Evolutionary conservation across 2,113 vertebrate species (phyloP).

Genomic region (Chaenocephalus aceratus): DNA sequence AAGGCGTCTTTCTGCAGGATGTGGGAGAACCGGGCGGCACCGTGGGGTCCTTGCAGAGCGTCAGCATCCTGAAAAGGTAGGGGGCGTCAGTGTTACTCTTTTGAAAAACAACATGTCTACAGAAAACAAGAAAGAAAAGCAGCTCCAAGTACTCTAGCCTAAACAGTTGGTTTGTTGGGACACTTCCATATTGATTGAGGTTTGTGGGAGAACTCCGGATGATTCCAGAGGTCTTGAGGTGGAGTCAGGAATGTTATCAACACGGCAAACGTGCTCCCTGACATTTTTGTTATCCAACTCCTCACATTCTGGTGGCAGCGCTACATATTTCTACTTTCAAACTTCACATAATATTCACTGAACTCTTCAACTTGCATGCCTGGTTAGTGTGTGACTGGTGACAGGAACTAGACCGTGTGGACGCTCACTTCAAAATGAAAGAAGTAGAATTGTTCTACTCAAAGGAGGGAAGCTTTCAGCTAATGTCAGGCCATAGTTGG

Average conservation of each 20-base stretch:
- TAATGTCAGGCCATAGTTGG: too few relatives aligned
- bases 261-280: background rate
- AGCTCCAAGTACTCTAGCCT: background rate
- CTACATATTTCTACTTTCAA: background rate
- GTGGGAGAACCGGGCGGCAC: constrained; percentile 90
- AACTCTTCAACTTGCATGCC: background rate
- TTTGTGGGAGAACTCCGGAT: background rate
- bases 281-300: background rate
- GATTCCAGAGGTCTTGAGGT: background rate
- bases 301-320: background rate
- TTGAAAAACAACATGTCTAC: background rate
- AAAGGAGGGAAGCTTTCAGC: too few relatives aligned
- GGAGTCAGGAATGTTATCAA: background rate
- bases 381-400: too few relatives aligned
- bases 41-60: constrained; percentile 84
- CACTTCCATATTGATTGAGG: background rate
- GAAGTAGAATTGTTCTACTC: too few relatives aligned
- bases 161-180: background rate
- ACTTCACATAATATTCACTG: background rate
- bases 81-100: background rate
- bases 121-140: background rate
- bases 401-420: too few relatives aligned
- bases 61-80: constrained; percentile 87
- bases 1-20: constrained; percentile 98
- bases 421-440: too few relatives aligned